A percentile compares a stretch with the other conserved stretches of the same genome.
Conservation (phyloP, 2,113 vertebrate genomes). For the Vulpes lagopus region DNA sequence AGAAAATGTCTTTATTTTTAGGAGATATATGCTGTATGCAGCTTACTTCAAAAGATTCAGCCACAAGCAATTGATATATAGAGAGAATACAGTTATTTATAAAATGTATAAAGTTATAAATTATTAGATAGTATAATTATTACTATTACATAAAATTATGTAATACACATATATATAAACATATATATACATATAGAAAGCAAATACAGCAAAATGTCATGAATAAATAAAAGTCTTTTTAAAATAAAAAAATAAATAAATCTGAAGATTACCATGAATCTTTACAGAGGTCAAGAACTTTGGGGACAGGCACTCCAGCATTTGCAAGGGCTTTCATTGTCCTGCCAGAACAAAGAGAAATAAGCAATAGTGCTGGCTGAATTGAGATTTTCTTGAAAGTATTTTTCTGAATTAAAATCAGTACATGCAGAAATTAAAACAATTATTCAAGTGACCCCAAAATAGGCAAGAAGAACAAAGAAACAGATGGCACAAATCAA, state of each 20-base stretch:
- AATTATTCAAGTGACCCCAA: not conserved
- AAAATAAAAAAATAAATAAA: constrained; percentile 14
- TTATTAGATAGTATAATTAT: not conserved
- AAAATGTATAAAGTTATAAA: not conserved
- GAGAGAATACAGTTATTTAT: not conserved
- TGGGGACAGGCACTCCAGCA: constrained; percentile 89
- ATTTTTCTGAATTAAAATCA: constrained; percentile 57
- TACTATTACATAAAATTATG: not conserved
- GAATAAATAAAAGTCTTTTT: not conserved
- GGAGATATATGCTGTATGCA: not conserved
- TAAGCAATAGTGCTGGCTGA: not conserved
- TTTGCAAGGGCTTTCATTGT: constrained; percentile 89
- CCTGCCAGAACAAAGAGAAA: constrained; percentile 81
- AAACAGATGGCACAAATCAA: not conserved
- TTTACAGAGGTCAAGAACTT: constrained; percentile 88
- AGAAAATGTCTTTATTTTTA: constrained; percentile 26
- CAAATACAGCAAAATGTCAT: not conserved
- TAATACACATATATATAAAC: not conserved
- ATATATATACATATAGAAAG: not conserved
- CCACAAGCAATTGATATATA: not conserved
- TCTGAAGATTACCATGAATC: constrained; percentile 87
- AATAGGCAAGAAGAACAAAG: constrained; percentile 14
- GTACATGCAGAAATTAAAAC: not conserved
- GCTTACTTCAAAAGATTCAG: constrained; percentile 31
- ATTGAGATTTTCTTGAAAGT: constrained; percentile 36